These are phyloP conservation scores for Paradoxurus hermaphroditus DNA, from an alignment of 2,113 vertebrate species.

Conservation along the genomic window DNA sequence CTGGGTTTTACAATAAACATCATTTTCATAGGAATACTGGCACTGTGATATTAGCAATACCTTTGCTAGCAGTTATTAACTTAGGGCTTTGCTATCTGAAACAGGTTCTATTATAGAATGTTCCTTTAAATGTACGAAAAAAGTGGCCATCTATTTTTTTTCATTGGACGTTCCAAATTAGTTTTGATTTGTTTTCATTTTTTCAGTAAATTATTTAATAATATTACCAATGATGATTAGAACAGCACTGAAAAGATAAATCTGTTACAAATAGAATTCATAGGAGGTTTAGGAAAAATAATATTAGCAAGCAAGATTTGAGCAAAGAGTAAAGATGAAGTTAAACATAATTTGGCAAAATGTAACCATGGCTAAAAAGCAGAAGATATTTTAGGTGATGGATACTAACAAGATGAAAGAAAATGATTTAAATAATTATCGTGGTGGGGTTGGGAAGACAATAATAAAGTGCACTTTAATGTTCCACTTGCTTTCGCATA, in stretches of 20 bases:
- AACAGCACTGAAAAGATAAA: background rate
- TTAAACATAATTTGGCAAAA: background rate
- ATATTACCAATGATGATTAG: background rate
- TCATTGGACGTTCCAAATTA: background rate
- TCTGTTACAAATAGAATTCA: background rate
- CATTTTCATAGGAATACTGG: background rate
- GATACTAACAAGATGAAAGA: background rate
- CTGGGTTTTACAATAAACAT: background rate
- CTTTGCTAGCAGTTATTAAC: background rate
- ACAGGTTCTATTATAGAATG: background rate
- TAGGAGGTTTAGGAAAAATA: background rate
- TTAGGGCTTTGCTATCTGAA: background rate
- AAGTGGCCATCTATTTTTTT: background rate
- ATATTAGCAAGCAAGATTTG: background rate
- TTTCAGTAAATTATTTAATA: background rate
- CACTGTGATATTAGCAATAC: background rate
- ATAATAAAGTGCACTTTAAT: background rate
- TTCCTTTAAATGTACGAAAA: background rate
- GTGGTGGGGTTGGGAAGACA: background rate
- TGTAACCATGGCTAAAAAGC: background rate
- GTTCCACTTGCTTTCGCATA: background rate
- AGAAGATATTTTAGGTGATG: background rate
- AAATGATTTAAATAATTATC: background rate
- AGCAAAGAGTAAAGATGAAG: background rate
- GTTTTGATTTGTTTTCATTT: background rate